phyloP scores from a whole-genome alignment of 2,888 invertebrate species.

The Noctuana brunneofusca region DNA sequence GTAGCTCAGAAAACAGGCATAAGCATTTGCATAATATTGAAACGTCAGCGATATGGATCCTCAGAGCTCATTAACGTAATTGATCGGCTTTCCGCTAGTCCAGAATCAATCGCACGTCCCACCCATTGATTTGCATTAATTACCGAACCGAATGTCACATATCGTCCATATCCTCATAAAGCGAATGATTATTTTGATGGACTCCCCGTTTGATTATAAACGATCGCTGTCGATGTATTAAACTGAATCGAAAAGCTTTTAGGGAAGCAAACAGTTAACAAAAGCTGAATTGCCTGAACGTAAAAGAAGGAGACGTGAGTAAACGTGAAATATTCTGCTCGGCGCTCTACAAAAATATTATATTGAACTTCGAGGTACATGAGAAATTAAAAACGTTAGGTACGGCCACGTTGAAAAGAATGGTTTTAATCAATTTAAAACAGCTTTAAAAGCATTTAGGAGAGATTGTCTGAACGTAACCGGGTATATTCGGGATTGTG shows the following conservation, averaged over 20 bases:
- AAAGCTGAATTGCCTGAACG: conserved; percentile 37
- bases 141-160: conserved; percentile 74
- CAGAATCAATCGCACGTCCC: conserved; percentile 74
- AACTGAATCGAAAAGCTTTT: conserved; percentile 43
- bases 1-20: conserved; percentile 60
- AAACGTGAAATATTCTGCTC: conserved; percentile 32
- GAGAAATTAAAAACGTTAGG: conserved; percentile 28
- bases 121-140: conserved; percentile 80
- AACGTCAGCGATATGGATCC: conserved; percentile 75
- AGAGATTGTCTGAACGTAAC: conserved; percentile 29
- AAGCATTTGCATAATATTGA: conserved; percentile 74
- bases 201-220: conserved; percentile 52
- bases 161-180: conserved; percentile 59
- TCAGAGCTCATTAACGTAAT: conserved; percentile 79
- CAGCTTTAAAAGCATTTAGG: conserved; percentile 28
- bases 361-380: conserved; percentile 21
- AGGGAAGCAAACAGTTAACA: conserved; percentile 40
- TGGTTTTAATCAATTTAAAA: conserved; percentile 35
- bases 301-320: conserved; percentile 35
- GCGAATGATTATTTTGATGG: conserved; percentile 73
- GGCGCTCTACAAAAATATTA: conserved; percentile 31
- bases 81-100: conserved; percentile 77
- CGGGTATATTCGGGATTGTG: conserved; percentile 27
- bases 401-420: conserved; percentile 16
- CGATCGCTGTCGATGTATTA: conserved; percentile 43